These are phyloP conservation scores for Pogoniulus pusillus DNA, from an alignment of 2,797 vertebrate genomes.

Conservation along the genomic window DNA sequence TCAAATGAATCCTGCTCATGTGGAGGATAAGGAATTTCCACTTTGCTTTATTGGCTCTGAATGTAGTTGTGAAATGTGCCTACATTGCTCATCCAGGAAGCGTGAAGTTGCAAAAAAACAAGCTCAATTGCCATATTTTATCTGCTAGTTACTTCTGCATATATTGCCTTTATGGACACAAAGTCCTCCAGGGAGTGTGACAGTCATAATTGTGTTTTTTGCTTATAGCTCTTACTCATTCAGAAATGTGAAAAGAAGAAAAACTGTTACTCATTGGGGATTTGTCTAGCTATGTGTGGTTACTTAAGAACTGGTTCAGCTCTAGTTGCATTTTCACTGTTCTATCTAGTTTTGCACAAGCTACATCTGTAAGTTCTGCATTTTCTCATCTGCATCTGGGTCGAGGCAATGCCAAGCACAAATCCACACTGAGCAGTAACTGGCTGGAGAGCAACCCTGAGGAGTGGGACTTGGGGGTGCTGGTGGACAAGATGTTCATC, in stretches of 20 bases:
- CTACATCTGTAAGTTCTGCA: not conserved
- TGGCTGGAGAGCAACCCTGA: too few species aligned
- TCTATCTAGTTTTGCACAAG: not conserved
- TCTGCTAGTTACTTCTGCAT: slow-evolving; percentile 20
- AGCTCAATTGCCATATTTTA: slow-evolving; percentile 40
- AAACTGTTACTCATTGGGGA: not conserved
- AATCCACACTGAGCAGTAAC: too few species aligned
- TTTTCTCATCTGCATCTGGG: not conserved
- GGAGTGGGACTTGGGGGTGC: too few species aligned
- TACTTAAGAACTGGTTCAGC: not conserved
- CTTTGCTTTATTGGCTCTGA: slow-evolving; percentile 13
- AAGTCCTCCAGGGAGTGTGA: slow-evolving; percentile 23
- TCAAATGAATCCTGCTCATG: not conserved
- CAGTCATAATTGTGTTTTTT: slow-evolving; percentile 28
- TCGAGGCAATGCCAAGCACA: too few species aligned
- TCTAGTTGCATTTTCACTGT: not conserved
- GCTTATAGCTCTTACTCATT: slow-evolving; percentile 2
- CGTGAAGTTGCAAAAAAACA: slow-evolving; percentile 38
- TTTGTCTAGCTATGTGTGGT: not conserved
- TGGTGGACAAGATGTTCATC: too few species aligned
- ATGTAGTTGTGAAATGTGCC: slow-evolving; percentile 20
- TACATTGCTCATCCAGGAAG: slow-evolving; percentile 49
- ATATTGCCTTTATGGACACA: slow-evolving; percentile 34
- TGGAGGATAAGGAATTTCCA: slow-evolving; percentile 17
- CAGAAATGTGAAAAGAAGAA: not conserved